phyloP scores from a whole-genome alignment of 2,797 vertebrate genomes.

The Myripristis jacobus region DNA sequence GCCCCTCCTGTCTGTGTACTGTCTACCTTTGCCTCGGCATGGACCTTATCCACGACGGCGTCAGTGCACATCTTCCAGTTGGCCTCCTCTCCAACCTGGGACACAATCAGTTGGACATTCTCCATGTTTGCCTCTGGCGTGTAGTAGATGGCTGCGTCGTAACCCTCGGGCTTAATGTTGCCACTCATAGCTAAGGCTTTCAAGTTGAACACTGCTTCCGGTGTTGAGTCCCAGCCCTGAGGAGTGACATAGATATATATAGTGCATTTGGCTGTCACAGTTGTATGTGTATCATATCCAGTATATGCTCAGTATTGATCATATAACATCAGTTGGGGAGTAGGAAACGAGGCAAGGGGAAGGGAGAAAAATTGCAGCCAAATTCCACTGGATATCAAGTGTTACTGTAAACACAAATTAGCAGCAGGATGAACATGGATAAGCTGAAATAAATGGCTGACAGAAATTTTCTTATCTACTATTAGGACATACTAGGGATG shows the following conservation, averaged over 20 bases:
- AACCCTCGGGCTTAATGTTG: constrained; percentile 74
- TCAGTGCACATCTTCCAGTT: constrained; percentile 86
- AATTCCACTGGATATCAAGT: too few relatives aligned
- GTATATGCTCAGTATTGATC: constrained; percentile 1
- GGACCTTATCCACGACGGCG: constrained; percentile 43
- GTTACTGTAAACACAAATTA: background rate
- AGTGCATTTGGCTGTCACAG: background rate
- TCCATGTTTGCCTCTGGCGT: constrained; percentile 43
- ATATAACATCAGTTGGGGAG: background rate
- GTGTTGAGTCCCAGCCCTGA: constrained; percentile 55
- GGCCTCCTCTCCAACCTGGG: constrained; percentile 74
- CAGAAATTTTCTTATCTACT: background rate
- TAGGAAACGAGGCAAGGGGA: too few relatives aligned
- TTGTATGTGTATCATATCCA: background rate
- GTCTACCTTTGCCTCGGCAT: constrained; percentile 48
- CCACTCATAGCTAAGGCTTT: constrained; percentile 71
- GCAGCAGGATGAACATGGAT: background rate
- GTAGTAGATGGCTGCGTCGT: constrained; percentile 74
- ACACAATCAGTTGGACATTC: constrained; percentile 76
- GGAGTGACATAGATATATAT: constrained; percentile 21
- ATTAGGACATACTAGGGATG: too few relatives aligned
- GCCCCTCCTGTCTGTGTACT: background rate
- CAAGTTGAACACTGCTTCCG: constrained; percentile 67
- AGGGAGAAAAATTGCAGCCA: too few relatives aligned
- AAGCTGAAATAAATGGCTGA: background rate